Evolutionary conservation across 2,888 invertebrate genomes (phyloP).

Genomic region (Incurvaria masculella): DNA sequence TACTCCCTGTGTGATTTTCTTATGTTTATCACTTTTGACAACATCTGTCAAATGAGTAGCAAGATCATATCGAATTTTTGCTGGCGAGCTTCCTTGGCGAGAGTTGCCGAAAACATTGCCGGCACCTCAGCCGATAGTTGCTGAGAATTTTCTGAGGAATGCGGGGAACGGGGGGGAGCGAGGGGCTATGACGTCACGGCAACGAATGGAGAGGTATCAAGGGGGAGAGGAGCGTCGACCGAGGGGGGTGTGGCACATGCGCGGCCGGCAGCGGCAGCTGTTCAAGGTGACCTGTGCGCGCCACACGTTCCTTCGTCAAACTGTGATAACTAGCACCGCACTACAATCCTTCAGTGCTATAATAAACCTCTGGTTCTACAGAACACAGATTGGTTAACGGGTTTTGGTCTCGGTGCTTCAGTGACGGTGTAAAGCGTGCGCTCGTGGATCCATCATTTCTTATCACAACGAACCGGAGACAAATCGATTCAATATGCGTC

Average conservation of each 20-base stretch:
- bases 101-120: no score
- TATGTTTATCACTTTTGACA: no score
- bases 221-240: conserved; percentile 25
- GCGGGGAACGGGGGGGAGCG: conserved; percentile 25
- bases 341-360: conserved; percentile 22
- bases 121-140: no score
- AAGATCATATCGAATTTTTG: no score
- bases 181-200: conserved; percentile 28
- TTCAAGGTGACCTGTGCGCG: conserved; percentile 51
- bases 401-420: conserved; percentile 4
- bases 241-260: conserved; percentile 55
- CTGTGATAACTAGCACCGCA: conserved; percentile 13
- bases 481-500: conserved; percentile 54
- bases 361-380: conserved; percentile 34
- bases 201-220: conserved; percentile 19
- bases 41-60: no score
- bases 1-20: no score
- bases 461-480: conserved; percentile 39
- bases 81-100: no score
- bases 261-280: conserved; percentile 33
- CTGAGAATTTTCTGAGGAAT: no score
- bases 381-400: conserved; percentile 3
- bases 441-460: conserved; percentile 36
- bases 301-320: conserved; percentile 31
- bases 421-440: conserved; percentile 32